Evolutionary conservation across 2,113 vertebrate species (phyloP).

Genomic region (Ophiodon elongatus): DNA sequence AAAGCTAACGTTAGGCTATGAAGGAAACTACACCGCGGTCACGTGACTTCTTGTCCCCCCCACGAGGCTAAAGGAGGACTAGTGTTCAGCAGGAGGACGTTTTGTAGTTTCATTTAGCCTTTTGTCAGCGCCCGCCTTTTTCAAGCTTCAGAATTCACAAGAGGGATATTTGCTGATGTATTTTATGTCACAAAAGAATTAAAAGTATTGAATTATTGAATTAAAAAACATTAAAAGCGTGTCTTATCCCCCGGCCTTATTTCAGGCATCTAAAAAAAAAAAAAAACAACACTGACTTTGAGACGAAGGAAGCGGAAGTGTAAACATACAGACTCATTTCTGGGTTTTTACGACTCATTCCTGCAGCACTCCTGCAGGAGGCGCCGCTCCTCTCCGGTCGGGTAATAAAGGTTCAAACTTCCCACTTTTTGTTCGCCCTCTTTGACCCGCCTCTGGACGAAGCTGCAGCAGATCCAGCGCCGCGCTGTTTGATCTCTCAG

Average conservation of each 20-base stretch:
- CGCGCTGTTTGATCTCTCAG: not conserved
- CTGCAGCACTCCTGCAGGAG: not conserved
- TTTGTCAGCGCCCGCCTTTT: too few relatives aligned
- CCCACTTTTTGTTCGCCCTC: not conserved
- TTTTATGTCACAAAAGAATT: not conserved
- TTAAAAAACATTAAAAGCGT: not conserved
- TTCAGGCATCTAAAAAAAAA: not conserved
- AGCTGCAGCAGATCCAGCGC: not conserved
- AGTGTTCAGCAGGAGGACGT: not conserved
- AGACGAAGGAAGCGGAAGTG: too few relatives aligned
- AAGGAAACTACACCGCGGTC: not conserved
- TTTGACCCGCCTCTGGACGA: not conserved
- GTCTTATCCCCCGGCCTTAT: not conserved
- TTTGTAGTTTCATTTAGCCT: not conserved
- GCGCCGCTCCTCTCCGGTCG: not conserved
- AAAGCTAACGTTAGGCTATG: too few relatives aligned
- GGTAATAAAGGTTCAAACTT: not conserved
- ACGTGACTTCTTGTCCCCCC: not conserved
- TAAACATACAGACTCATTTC: too few relatives aligned
- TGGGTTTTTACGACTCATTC: not conserved
- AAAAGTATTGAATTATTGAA: too few relatives aligned
- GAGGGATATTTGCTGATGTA: too few relatives aligned
- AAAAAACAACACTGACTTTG: too few relatives aligned
- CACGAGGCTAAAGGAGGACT: not conserved
- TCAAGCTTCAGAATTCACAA: too few relatives aligned